phyloP scores from a whole-genome alignment of 2,888 invertebrate genomes.

The Teinopalpus imperialis region DNA sequence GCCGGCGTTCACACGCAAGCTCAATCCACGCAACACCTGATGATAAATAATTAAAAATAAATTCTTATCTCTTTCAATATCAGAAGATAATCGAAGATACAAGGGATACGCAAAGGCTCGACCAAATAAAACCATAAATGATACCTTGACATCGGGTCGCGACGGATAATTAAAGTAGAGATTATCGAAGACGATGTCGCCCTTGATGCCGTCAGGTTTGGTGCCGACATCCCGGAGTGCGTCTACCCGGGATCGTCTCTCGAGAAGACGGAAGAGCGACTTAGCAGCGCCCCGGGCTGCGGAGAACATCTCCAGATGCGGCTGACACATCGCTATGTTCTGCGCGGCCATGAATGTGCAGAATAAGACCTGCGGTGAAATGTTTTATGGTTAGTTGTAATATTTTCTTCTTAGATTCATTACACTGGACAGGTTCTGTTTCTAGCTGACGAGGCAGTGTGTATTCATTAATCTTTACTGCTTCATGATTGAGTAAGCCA shows the following conservation, averaged over 20 bases:
- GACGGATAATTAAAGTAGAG: conserved; percentile 91
- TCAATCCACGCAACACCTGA: conserved; percentile 85
- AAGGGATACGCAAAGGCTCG: no score
- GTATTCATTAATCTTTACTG: no score
- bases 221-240: conserved; percentile 61
- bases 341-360: conserved; percentile 89
- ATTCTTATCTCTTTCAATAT: no score
- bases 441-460: no score
- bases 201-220: conserved; percentile 77
- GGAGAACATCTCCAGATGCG: conserved; percentile 88
- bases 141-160: conserved; percentile 86
- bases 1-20: conserved; percentile 82
- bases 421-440: no score
- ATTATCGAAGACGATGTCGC: conserved; percentile 86
- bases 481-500: no score
- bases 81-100: no score
- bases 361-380: conserved; percentile 83
- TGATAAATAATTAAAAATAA: no score
- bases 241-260: conserved; percentile 68
- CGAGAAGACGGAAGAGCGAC: conserved; percentile 86
- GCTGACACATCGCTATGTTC: conserved; percentile 88
- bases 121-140: no score
- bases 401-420: no score
- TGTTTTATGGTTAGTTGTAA: no score
- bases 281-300: conserved; percentile 88